These are phyloP conservation scores for Ylistrum balloti DNA, from an alignment of 1,140 invertebrate genomes.

Conservation along the genomic window DNA sequence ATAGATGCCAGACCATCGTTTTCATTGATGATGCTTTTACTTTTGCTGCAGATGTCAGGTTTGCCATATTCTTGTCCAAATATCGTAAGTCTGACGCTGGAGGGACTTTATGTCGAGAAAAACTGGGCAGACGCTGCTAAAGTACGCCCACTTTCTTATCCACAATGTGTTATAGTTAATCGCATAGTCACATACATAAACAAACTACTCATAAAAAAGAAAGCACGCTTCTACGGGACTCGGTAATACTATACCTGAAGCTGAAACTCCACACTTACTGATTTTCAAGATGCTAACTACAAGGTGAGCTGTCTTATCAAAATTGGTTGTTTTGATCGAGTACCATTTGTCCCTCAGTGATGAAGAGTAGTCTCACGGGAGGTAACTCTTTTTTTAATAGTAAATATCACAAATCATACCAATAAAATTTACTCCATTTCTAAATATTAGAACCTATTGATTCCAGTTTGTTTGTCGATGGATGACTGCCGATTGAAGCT, in stretches of 20 bases:
- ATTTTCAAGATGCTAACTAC: background rate
- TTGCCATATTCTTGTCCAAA: background rate
- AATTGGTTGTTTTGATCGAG: slow-evolving; percentile 24
- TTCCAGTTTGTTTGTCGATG: too few relatives aligned
- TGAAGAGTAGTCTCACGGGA: background rate
- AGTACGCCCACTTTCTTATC: slow-evolving; percentile 6
- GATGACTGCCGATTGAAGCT: too few relatives aligned
- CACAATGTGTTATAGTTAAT: background rate
- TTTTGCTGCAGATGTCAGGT: background rate
- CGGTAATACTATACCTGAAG: background rate
- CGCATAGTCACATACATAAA: background rate
- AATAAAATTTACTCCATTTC: too few relatives aligned
- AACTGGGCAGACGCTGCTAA: background rate
- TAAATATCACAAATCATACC: too few relatives aligned
- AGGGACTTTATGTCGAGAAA: background rate
- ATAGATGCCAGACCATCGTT: too few relatives aligned
- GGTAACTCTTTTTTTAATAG: too few relatives aligned
- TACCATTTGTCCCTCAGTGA: background rate
- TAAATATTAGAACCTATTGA: too few relatives aligned
- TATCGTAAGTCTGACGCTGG: background rate
- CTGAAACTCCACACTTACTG: background rate
- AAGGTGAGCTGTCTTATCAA: background rate
- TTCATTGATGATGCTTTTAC: too few relatives aligned
- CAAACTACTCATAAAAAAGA: too few relatives aligned
- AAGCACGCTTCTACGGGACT: too few relatives aligned